These are phyloP conservation scores for Phytoseiulus persimilis DNA, from an alignment of 2,888 invertebrate species.

Conservation along the genomic window DNA sequence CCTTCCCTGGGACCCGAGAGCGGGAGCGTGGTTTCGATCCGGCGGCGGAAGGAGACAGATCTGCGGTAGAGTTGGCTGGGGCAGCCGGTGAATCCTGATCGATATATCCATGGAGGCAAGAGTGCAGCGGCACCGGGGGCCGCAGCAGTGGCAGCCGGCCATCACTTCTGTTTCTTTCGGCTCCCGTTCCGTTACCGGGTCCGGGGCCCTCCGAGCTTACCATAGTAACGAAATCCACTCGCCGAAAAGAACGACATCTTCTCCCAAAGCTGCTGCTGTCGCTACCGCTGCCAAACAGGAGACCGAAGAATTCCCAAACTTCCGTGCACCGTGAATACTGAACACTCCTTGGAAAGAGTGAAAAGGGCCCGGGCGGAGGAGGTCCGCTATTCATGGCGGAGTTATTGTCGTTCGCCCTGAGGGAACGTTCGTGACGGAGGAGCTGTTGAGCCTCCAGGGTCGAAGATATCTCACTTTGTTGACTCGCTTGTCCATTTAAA, in stretches of 20 bases:
- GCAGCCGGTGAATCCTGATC: conserved; percentile 5
- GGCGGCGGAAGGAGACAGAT: neutral
- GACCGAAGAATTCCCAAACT: neutral
- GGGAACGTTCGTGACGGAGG: neutral
- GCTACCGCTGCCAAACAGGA: neutral
- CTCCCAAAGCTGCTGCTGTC: neutral
- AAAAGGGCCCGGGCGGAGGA: neutral
- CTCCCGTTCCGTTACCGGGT: neutral
- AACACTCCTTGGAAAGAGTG: neutral
- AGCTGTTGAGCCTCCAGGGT: neutral
- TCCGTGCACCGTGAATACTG: neutral
- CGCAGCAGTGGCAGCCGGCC: neutral
- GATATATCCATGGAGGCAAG: neutral
- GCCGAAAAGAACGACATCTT: neutral
- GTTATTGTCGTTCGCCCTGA: neutral
- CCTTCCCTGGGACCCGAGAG: neutral
- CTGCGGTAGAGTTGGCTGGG: neutral
- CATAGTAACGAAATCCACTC: neutral
- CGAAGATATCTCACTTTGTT: neutral
- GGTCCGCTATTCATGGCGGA: neutral
- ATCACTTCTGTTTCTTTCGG: neutral
- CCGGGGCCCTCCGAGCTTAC: neutral
- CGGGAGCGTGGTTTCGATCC: neutral
- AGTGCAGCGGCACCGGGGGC: neutral
- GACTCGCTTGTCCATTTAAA: neutral